Conservation (phyloP, 2,113 vertebrate genomes). For the Opisthocomus hoazin region DNA sequence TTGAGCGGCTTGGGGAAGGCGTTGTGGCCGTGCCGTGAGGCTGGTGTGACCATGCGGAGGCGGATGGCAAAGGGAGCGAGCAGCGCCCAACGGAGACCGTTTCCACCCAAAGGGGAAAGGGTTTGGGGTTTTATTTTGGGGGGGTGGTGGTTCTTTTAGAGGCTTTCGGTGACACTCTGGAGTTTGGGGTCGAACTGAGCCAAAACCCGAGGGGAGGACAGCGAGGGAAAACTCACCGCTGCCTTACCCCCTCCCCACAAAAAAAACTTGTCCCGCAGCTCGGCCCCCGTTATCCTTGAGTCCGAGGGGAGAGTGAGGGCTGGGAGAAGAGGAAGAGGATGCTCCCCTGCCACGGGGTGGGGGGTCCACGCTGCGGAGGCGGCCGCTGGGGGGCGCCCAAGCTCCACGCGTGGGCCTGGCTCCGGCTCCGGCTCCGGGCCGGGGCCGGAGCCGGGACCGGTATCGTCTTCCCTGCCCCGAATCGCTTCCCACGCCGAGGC, state of each 20-base stretch:
- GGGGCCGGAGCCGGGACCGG: too few species aligned
- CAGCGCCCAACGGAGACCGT: too few species aligned
- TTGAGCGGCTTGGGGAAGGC: rapidly evolving
- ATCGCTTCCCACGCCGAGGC: background rate
- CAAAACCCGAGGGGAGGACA: background rate
- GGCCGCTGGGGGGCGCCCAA: slow-evolving; percentile 11
- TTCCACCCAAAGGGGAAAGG: background rate
- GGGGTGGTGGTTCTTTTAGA: background rate
- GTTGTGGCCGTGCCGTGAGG: rapidly evolving
- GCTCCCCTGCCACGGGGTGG: background rate
- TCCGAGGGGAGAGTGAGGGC: background rate
- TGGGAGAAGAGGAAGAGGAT: too few species aligned
- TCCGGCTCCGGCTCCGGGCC: too few species aligned
- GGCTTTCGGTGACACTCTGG: background rate
- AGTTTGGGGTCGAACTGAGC: too few species aligned
- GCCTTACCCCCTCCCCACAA: too few species aligned
- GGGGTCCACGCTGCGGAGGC: background rate
- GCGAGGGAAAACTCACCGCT: too few species aligned
- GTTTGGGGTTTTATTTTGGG: too few species aligned
- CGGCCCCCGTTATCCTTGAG: background rate
- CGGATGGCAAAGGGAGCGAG: too few species aligned
- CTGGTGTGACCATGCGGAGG: too few species aligned
- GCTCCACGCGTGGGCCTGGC: background rate
- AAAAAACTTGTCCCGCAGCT: background rate
- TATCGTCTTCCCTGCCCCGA: background rate